phyloP scores from a whole-genome alignment of 2,113 vertebrate species.

The Pseudorasbora parva region DNA sequence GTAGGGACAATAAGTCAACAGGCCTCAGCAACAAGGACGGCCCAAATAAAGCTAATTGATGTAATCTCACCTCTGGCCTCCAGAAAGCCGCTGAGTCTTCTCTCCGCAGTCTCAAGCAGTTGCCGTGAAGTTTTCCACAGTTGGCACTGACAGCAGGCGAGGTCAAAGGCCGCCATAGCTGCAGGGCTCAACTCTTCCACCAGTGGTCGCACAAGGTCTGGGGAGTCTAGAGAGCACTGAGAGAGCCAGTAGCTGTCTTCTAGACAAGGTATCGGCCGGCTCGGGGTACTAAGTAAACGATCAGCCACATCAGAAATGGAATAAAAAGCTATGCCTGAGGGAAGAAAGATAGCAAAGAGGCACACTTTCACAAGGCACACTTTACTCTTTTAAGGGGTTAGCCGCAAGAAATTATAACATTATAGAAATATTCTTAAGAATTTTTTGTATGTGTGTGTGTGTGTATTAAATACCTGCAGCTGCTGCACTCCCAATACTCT shows the following conservation, averaged over 20 bases:
- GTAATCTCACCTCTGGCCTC: constrained; percentile 79
- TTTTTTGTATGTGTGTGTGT: neutral
- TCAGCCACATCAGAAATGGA: constrained; percentile 96
- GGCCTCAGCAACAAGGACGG: neutral
- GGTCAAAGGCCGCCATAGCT: constrained; percentile 92
- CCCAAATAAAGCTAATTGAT: neutral
- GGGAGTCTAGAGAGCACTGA: constrained; percentile 72
- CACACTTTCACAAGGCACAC: neutral
- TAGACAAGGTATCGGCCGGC: constrained; percentile 79
- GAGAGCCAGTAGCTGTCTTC: constrained; percentile 91
- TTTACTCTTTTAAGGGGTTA: neutral
- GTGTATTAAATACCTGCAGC: constrained; percentile 83
- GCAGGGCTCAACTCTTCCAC: constrained; percentile 88
- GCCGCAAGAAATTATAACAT: neutral
- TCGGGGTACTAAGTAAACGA: constrained; percentile 84
- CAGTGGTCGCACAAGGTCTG: constrained; percentile 72
- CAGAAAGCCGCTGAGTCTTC: constrained; percentile 78
- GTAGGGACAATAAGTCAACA: neutral
- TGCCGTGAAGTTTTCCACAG: constrained; percentile 96
- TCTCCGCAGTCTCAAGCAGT: constrained; percentile 92
- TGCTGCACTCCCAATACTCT: constrained; percentile 93
- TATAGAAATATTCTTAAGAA: neutral
- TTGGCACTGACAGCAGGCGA: constrained; percentile 92
- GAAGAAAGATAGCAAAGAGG: neutral
- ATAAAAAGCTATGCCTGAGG: constrained; percentile 93